Percentiles rank a stretch among this genome's conserved stretches.
These are phyloP conservation scores for Hydrotaea diabolus DNA, from an alignment of 2,888 invertebrate species.

Conservation along the genomic window DNA sequence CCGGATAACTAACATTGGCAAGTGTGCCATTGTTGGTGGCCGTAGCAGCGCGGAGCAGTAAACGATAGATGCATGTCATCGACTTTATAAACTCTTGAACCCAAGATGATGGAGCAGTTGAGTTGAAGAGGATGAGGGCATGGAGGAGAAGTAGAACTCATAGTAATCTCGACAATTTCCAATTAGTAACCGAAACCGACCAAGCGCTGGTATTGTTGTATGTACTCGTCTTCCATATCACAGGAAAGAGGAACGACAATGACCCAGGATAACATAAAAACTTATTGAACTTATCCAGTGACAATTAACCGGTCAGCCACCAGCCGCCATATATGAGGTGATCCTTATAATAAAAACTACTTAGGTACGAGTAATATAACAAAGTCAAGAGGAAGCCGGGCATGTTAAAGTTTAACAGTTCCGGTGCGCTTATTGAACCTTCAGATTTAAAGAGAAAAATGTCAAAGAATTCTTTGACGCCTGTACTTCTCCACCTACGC, in stretches of 20 bases:
- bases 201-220: slow-evolving; percentile 33
- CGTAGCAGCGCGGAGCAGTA: background rate
- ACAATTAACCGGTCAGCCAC: too few relatives aligned
- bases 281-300: background rate
- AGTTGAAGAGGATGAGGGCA: too few relatives aligned
- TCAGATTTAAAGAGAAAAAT: too few relatives aligned
- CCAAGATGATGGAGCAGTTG: background rate
- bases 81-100: slow-evolving; percentile 37
- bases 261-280: background rate
- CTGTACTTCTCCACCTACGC: too few relatives aligned
- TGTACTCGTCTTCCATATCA: too few relatives aligned
- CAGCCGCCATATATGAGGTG: background rate
- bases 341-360: background rate
- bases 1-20: slow-evolving; percentile 45
- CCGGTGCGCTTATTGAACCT: too few relatives aligned
- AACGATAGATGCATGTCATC: slow-evolving; percentile 2
- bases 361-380: background rate
- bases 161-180: background rate
- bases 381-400: background rate
- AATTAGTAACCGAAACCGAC: background rate
- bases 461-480: too few relatives aligned
- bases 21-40: slow-evolving; percentile 24
- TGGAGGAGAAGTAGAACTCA: background rate
- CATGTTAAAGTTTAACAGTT: too few relatives aligned
- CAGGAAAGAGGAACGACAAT: slow-evolving; percentile 41